These are phyloP conservation scores for Selene dorsalis DNA, from an alignment of 2,797 vertebrate genomes.

Conservation along the genomic window DNA sequence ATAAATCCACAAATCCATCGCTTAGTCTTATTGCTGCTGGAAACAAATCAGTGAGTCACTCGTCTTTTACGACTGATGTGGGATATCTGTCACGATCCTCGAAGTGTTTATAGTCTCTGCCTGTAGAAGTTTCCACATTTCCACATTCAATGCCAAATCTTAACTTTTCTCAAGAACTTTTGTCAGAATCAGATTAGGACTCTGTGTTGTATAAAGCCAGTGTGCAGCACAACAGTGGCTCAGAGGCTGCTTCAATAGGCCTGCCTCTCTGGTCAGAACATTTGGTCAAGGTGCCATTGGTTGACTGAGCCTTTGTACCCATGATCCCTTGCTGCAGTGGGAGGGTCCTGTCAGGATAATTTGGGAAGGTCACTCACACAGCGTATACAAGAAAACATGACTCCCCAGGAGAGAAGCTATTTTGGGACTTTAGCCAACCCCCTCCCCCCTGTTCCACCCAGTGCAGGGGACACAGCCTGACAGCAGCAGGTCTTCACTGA, in stretches of 20 bases:
- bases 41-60: constrained; percentile 47
- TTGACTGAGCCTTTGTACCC: constrained; percentile 40
- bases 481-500: constrained; percentile 45
- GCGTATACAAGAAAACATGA: constrained; percentile 70
- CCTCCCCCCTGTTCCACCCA: not conserved
- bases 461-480: constrained; percentile 35
- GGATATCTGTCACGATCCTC: constrained; percentile 50
- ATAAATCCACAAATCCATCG: constrained; percentile 40
- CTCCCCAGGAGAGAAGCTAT: constrained; percentile 72
- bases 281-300: constrained; percentile 77
- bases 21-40: constrained; percentile 53
- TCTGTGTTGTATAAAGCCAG: constrained; percentile 28
- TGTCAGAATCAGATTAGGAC: constrained; percentile 49
- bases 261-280: constrained; percentile 54
- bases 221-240: constrained; percentile 16
- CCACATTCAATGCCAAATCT: constrained; percentile 42
- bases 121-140: constrained; percentile 61
- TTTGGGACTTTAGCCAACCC: constrained; percentile 47
- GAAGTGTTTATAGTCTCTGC: constrained; percentile 56
- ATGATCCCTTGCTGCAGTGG: constrained; percentile 52
- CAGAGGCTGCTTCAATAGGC: constrained; percentile 42
- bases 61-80: constrained; percentile 56
- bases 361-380: constrained; percentile 75
- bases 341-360: constrained; percentile 72
- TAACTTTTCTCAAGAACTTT: constrained; percentile 45